Base-by-base conservation (phyloP, 2,797 vertebrate genomes). In the Antennarius maculatus region DNA sequence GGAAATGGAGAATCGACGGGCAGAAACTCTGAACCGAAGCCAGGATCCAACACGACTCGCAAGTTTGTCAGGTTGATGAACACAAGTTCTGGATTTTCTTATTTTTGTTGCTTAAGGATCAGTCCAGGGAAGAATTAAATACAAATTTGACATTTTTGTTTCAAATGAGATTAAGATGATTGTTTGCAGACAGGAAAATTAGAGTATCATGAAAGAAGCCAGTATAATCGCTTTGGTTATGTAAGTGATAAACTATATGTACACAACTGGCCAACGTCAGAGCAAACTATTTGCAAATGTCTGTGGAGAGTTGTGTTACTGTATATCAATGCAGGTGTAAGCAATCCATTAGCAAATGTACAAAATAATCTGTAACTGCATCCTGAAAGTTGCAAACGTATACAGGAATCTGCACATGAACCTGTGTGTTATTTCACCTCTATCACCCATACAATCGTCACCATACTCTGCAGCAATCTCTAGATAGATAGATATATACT, bases 31-130 rank as follows among this genome's bases (percentile, higher is more conserved):
- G 71, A 86, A 48, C 48, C 80, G 43, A 66, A 67, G 45, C 51
- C 84, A 5, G 39, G 78, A 0, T 72, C 86, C 46, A 80, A 54
- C 52, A 43, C 71, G 5, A 50, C 81, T 17, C 81, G 69, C 67
- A 92, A 91, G 86, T 94, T 94, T 92, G 89, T 92, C 85, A 94
- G 93, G 93, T 94, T 74, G 61, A 68, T 29, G 28, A 23, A 7
- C 28, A 27, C 8, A 1, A 5, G 39, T 57, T 64, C 39, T 54
- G 7, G 66, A 11, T 31, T 2, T 37, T 63, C 6, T 61, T 29
- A 11, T 54, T 58, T 37, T 42, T 15, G 3, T n/a, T 2, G 3
- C 27, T n/a, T n/a, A 42, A 17, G 11, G 4, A 9, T 11, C 2
- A 28, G 16, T 9, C 7, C 43, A 8, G 12, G 18, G 12, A 50